Evolutionary conservation across 2,888 invertebrate species (phyloP).

Genomic region (Acronicta alni): DNA sequence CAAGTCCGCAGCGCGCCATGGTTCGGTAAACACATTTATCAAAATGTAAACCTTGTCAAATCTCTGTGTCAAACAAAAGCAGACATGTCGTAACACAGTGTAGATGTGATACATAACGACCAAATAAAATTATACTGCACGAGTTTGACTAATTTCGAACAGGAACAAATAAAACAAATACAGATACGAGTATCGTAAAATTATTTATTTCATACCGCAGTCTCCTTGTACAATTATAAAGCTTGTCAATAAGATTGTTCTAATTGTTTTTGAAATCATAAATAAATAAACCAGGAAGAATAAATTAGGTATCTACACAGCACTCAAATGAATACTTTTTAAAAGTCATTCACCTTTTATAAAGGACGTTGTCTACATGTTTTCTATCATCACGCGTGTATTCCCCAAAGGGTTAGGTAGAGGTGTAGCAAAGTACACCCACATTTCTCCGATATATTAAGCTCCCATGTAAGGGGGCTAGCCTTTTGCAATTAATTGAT

Average conservation of each 20-base stretch:
- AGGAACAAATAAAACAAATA: slow-evolving; percentile 34
- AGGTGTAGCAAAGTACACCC: too few species aligned
- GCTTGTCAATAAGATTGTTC: slow-evolving; percentile 1
- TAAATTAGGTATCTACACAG: neutral
- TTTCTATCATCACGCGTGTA: too few species aligned
- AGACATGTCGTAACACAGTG: slow-evolving; percentile 38
- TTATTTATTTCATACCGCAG: slow-evolving; percentile 20
- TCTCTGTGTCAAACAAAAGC: slow-evolving; percentile 51
- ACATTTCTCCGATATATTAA: too few species aligned
- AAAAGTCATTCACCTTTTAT: too few species aligned
- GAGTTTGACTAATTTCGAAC: slow-evolving; percentile 32
- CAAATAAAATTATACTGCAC: slow-evolving; percentile 27
- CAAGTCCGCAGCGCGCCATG: slow-evolving; percentile 44
- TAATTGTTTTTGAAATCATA: slow-evolving; percentile 3
- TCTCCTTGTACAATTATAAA: slow-evolving; percentile 11
- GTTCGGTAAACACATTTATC: slow-evolving; percentile 74
- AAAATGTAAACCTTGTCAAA: slow-evolving; percentile 64
- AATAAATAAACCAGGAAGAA: neutral
- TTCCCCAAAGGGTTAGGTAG: too few species aligned
- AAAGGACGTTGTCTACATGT: too few species aligned
- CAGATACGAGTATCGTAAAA: slow-evolving; percentile 21
- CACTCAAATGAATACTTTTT: too few species aligned
- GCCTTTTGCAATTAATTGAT: too few species aligned
- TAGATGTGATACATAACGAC: slow-evolving; percentile 35
- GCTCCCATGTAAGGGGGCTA: too few species aligned